Evolutionary conservation across 2,113 vertebrate species (phyloP), one percentile per base, ranked within the genome.

Genomic region (Donacobius atricapilla): DNA sequence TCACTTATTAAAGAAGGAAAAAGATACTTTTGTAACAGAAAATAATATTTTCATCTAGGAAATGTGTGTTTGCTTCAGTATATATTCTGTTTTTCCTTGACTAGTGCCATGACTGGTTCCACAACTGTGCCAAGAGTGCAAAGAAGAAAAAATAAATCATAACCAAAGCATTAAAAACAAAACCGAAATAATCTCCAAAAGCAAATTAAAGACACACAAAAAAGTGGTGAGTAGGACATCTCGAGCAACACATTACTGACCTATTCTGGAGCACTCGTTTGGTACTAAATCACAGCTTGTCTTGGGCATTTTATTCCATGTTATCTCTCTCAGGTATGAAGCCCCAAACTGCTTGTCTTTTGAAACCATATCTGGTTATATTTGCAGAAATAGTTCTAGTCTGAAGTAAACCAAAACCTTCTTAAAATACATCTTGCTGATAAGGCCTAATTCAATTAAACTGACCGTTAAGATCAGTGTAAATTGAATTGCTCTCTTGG

Each of bases 371-470:
- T 8, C 23, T 13, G 44, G 45, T 44, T 28, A 60, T 25, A 44
- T 51, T 79, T 73, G 75, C 30, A 87, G 40, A 28, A 72, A 48
- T 14, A 75, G 9, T 30, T 82, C 33, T 39, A 47, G 30, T 42
- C 57, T 58, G 22, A 61, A 82, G 47, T 65, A 78, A 75, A 76
- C 6, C 44, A 88, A 93, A 93, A 45, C 21, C 10, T 85, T 69
- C 31, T 71, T 53, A 83, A 54, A 20, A 42, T 56, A 53, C 28
- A 30, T 56, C 31, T 93, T 5, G 2, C 40, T 69, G 53, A 82
- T 89, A 84, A 92, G 77, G 37, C 21, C 83, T 72, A 93, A 92
- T 92, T 89, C 57, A 89, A 51, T 93, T 89, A 91, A 94, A 56
- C n/a, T 87, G 77, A 71, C 65, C 80, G 83, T 57, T 94, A 90